Base-by-base conservation (phyloP, 2,797 vertebrate genomes). In the Spinus olivaceus region DNA sequence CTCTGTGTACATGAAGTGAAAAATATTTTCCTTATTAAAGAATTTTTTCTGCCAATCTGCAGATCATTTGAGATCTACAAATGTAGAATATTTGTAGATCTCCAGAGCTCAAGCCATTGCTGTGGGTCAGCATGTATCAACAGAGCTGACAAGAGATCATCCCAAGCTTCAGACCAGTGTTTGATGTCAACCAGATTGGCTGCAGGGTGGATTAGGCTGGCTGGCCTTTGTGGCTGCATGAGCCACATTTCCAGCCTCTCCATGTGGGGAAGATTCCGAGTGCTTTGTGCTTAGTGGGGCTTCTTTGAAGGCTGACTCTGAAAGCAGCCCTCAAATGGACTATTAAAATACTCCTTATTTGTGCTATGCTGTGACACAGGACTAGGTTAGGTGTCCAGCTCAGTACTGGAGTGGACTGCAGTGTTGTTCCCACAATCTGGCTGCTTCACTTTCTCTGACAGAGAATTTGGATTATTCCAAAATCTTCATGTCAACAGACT, bases 11-110 rank as follows among this genome's bases (percentile, higher is more conserved):
- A 27, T 56, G 13, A 70, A 66, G 2, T 66, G 25, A 65, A 59
- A 92, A 84, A n/a, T 76, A 47, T 19, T 83, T 73, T 82, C 25
- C 21, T 64, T 90, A 51, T 60, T 92, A 66, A 91, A 69, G 16
- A 42, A 66, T 9, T 41, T 53, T 8, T 67, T 56, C 30, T 78
- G 42, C 19, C 9, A 30, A 47, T 54, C 30, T 53, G 9, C 39
- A 77, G 30, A 10, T 30, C 3, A 25, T 46, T 85, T 69, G 25
- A 22, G 32, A 57, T 42, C 13, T 57, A 41, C 25, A 65, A 24
- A 35, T 57, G 28, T 10, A 28, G 47, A 33, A 5, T 24, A 46
- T 77, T 54, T 70, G 35, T 51, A 46, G 56, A 49, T 66, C 5
- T 1, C 32, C 72, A 64, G 61, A 70, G 44, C 19, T 76, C 53